Base-by-base conservation (phyloP, 2,888 invertebrate species). In the Lasius platythorax region DNA sequence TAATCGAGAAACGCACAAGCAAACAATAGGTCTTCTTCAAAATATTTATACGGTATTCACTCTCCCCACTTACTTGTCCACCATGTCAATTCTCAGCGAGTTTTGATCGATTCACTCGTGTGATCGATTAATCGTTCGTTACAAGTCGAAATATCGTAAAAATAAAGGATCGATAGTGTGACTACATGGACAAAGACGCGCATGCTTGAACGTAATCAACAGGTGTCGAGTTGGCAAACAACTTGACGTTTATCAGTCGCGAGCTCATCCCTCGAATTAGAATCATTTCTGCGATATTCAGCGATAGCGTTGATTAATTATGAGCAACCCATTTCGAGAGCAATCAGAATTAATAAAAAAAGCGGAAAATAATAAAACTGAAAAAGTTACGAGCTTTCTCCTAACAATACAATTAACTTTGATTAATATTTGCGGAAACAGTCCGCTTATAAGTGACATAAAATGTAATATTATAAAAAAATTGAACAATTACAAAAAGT, bases 191-290 rank as follows among this genome's bases (percentile, higher is more conserved):
- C 18, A 15, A 23, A 53, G 3, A 28, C 33, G 46, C 75, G 75
- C 50, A 28, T 50, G 64, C 8, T 3, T 37, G n/a, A 63, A 4
- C 11, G 15, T 11, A 67, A 67, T 53, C 76, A 66, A 67, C 66
- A 67, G 67, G 67, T 67, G 53, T 40, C 40, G 67, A 56, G 28
- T 67, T 67, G 76, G 67, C 37, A 23, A 63, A 15, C 15, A 30
- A 1, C 28, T 37, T 33, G 37, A 8, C 23, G 50, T n/a, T 68
- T n/a, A 33, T 30, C 0, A 33, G 6, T 53, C 12, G 8, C 11
- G n/a, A 70, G 8, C n/a, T 53, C n/a, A 53, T 53, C n/a, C 50
- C 8, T 53, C 8, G n/a, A 18, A 53, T 53, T 15, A 53, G n/a
- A 53, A n/a, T 50, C 18, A 50, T 53, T n/a, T 53, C n/a, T 53